phyloP scores from a whole-genome alignment of 1,140 invertebrate species.

The Pogonus chalceus region DNA sequence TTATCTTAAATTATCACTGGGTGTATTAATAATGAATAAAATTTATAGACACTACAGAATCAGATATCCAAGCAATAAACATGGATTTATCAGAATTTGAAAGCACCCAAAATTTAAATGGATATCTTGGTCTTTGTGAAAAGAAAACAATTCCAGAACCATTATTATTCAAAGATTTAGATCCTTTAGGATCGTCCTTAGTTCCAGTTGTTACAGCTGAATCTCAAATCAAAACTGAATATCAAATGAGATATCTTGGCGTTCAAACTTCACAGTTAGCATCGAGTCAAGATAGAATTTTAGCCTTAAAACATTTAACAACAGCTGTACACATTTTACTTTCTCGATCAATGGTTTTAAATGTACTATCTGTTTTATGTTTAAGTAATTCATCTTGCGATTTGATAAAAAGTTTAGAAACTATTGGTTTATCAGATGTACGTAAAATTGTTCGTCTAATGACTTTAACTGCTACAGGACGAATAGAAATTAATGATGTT shows the following conservation, averaged over 20 bases:
- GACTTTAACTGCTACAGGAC: constrained; percentile 48
- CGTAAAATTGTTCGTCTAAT: constrained; percentile 50
- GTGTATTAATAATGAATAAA: neutral
- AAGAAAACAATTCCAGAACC: constrained; percentile 32
- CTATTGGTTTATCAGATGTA: constrained; percentile 50
- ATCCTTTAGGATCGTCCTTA: constrained; percentile 44
- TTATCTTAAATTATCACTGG: neutral
- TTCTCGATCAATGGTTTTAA: constrained; percentile 44
- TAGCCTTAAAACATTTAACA: constrained; percentile 41
- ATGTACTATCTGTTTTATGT: constrained; percentile 44
- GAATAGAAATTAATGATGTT: constrained; percentile 33
- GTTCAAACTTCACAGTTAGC: constrained; percentile 41
- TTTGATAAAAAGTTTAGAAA: constrained; percentile 42
- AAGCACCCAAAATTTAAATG: constrained; percentile 23
- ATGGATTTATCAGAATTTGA: constrained; percentile 23
- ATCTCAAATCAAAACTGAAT: constrained; percentile 17
- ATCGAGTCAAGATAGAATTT: constrained; percentile 38
- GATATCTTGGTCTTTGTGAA: constrained; percentile 22
- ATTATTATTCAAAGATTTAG: constrained; percentile 37
- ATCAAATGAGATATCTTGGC: constrained; percentile 30
- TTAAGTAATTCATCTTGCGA: constrained; percentile 40
- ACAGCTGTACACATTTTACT: constrained; percentile 43
- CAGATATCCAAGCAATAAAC: constrained; percentile 22
- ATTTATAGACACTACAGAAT: constrained; percentile 23
- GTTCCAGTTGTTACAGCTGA: constrained; percentile 31